Percentiles rank a stretch among this genome's conserved stretches.
Conservation (phyloP, 2,797 vertebrate species). For the Diplodus sargus region DNA sequence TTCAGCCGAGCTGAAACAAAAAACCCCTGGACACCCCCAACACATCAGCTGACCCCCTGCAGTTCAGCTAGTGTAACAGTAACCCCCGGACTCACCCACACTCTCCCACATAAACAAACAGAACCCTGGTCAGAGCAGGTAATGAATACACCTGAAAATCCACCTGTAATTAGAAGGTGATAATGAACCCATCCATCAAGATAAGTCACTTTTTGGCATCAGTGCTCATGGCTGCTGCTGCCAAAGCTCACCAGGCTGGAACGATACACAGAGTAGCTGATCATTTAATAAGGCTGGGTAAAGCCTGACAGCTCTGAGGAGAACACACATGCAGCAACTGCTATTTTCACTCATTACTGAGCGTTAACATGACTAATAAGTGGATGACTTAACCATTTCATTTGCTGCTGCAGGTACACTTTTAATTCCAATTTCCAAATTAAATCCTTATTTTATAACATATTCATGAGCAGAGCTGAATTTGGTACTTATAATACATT, state of each 20-base stretch:
- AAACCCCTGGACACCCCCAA: conserved; percentile 64
- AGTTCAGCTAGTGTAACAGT: conserved; percentile 75
- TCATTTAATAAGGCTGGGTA: conserved; percentile 78
- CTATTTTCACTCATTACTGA: conserved; percentile 27
- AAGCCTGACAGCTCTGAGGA: conserved; percentile 61
- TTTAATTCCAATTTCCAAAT: conserved; percentile 35
- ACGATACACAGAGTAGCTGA: conserved; percentile 73
- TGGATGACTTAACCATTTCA: conserved; percentile 24
- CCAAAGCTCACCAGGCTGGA: conserved; percentile 74
- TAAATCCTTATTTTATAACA: conserved; percentile 44
- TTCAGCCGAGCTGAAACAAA: conserved; percentile 86
- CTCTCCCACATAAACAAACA: conserved; percentile 52
- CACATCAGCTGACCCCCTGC: conserved; percentile 80
- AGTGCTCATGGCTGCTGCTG: conserved; percentile 56
- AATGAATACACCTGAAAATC: conserved; percentile 90
- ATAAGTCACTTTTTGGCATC: conserved; percentile 84
- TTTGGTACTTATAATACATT: conserved; percentile 45
- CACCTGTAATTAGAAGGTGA: conserved; percentile 91
- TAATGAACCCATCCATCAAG: conserved; percentile 90
- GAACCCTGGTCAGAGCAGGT: conserved; percentile 79
- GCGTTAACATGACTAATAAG: conserved; percentile 2
- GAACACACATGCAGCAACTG: conserved; percentile 25
- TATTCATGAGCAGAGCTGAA: conserved; percentile 53
- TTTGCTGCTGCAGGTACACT: conserved; percentile 27
- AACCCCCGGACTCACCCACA: conserved; percentile 65